Evolutionary conservation across 2,797 vertebrate genomes (phyloP).

Genomic region (Pseudotriccus pelzelni): DNA sequence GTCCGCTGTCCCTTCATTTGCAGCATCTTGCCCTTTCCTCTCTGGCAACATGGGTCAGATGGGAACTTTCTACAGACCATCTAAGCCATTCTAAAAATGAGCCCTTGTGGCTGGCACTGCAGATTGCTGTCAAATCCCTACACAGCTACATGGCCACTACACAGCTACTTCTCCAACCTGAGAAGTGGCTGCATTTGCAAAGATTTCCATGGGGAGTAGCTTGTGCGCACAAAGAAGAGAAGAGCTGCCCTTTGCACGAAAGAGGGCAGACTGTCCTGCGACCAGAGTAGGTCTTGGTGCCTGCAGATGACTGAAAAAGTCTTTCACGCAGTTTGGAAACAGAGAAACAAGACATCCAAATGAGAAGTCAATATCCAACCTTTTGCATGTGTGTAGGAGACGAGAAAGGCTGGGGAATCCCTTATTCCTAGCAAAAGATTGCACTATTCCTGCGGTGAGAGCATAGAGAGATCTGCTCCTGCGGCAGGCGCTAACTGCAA

Average conservation of each 20-base stretch:
- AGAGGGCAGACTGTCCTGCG: background rate
- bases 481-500: background rate
- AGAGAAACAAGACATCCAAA: background rate
- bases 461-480: background rate
- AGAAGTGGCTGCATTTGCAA: background rate
- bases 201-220: background rate
- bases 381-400: background rate
- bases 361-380: background rate
- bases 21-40: background rate
- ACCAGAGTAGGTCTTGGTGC: background rate
- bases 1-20: background rate
- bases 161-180: background rate
- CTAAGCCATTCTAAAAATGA: background rate
- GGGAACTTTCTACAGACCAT: background rate
- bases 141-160: background rate
- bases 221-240: rapidly evolving
- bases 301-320: background rate
- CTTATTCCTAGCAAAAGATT: background rate
- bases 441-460: background rate
- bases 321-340: background rate
- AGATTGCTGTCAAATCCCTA: background rate
- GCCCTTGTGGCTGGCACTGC: background rate
- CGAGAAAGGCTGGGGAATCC: background rate
- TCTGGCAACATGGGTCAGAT: background rate
- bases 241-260: background rate